phyloP scores from a whole-genome alignment of 2,797 vertebrate genomes.

The Sebastes oblongus region DNA sequence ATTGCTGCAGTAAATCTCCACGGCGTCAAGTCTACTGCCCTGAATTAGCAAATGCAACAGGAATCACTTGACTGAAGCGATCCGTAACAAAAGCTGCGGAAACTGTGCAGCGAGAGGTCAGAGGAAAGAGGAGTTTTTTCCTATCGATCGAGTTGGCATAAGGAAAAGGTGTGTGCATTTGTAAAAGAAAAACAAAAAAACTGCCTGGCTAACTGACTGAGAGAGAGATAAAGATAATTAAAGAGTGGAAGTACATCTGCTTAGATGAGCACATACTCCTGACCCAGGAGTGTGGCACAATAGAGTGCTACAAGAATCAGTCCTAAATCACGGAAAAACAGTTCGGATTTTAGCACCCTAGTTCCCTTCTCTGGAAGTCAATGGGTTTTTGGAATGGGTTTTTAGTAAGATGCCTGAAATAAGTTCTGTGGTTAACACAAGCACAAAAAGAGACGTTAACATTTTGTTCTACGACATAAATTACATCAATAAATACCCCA shows the following conservation, averaged over 20 bases:
- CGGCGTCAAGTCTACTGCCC: neutral
- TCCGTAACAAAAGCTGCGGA: neutral
- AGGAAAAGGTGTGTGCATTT: neutral
- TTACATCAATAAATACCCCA: too few relatives aligned
- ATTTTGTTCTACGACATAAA: too few relatives aligned
- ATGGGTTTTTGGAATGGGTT: neutral
- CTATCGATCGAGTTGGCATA: neutral
- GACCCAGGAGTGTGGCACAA: neutral
- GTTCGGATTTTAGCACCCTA: too few relatives aligned
- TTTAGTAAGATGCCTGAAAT: neutral
- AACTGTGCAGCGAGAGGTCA: neutral
- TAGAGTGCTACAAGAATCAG: neutral
- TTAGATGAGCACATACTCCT: neutral
- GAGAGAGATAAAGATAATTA: neutral
- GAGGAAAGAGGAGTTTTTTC: neutral
- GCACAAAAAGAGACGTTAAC: too few relatives aligned
- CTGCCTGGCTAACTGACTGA: neutral
- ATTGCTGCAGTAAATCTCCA: neutral
- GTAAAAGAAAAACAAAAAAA: neutral
- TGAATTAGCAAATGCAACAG: neutral
- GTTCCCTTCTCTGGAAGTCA: neutral
- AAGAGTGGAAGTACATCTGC: neutral
- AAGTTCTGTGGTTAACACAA: neutral
- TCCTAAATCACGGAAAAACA: neutral
- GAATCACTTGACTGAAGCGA: neutral